Evolutionary conservation across 2,113 vertebrate genomes (phyloP).

Genomic region (Spilogale gracilis): DNA sequence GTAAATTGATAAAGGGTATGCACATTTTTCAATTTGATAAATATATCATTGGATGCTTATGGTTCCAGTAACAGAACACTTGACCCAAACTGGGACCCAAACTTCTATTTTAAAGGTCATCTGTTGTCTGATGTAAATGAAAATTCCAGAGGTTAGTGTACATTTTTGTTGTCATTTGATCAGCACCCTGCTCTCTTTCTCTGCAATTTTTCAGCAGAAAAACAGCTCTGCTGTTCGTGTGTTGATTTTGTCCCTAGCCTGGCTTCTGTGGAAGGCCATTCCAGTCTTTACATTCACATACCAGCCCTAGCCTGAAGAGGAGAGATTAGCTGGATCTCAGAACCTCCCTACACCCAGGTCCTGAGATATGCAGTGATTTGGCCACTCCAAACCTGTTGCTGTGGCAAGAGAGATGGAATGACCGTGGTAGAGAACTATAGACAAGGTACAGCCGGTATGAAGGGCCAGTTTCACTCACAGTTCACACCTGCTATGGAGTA

Average conservation of each 20-base stretch:
- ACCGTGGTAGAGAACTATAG: neutral
- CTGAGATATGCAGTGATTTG: neutral
- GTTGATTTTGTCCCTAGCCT: neutral
- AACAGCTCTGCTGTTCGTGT: neutral
- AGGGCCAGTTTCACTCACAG: neutral
- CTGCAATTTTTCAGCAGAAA: neutral
- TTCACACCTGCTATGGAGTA: neutral
- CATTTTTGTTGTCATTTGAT: constrained; percentile 32
- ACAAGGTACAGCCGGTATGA: neutral
- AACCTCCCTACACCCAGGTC: neutral
- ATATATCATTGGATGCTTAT: neutral
- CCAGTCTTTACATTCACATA: neutral
- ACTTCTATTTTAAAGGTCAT: constrained; percentile 46
- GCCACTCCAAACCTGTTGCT: neutral
- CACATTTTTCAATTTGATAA: constrained; percentile 50
- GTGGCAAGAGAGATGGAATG: neutral
- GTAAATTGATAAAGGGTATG: neutral
- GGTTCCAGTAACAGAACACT: constrained; percentile 57
- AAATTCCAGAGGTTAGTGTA: constrained; percentile 46
- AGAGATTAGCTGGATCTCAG: neutral
- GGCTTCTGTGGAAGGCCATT: constrained; percentile 43
- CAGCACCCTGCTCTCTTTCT: neutral
- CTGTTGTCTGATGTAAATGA: constrained; percentile 51
- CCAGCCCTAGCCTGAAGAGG: neutral
- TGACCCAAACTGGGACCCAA: neutral